Base-by-base conservation (phyloP, 2,113 vertebrate genomes). In the Epinephelus cyanopodus region DNA sequence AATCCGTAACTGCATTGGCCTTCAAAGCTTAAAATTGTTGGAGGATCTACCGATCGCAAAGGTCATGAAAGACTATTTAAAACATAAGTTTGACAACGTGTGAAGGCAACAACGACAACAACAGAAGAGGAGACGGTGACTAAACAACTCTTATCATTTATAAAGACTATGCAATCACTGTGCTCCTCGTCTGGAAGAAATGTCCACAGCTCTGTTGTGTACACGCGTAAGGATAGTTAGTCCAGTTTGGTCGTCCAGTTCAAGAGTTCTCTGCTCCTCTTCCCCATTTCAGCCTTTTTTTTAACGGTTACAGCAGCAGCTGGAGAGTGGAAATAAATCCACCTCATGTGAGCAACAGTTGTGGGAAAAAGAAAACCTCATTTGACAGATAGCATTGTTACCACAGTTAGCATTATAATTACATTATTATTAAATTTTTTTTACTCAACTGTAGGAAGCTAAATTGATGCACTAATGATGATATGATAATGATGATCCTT, bases 61-160 rank as follows among this genome's bases (percentile, higher is more conserved):
- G 95, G 98, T 99, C 92, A 99, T 99, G 96, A 99, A 98, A 96
- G 98, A 99, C 97, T 99, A 99, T 95, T 96, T 99, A 95, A 99
- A 98, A 97, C 98, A 99, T 92, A 99, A 98, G 96, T 99, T 98
- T 90, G 98, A 99, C 92, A 96, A 93, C 79, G 96, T 99, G 96
- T 99, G 96, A 98, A 91, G 71, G 13, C 69, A 45, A 45, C 8
- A 45, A 42, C 39, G 27, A 9, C 37, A 19, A 56, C n/a, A 75
- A 15, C 2, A 52, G 42, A 60, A 61, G 21, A n/a, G 71, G 17
- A 61, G 60, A 73, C 27, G 52, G 29, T 17, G 23, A 64, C 52
- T 5, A 14, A 48, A 58, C 64, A 68, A 68, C 67, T 81, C 52
- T n/a, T 74, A 21, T 74, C 64, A 52, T 54, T 67, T 77, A 25